Conservation (phyloP, 2,888 invertebrate genomes). For the Mesorhabditis spiculigera region DNA sequence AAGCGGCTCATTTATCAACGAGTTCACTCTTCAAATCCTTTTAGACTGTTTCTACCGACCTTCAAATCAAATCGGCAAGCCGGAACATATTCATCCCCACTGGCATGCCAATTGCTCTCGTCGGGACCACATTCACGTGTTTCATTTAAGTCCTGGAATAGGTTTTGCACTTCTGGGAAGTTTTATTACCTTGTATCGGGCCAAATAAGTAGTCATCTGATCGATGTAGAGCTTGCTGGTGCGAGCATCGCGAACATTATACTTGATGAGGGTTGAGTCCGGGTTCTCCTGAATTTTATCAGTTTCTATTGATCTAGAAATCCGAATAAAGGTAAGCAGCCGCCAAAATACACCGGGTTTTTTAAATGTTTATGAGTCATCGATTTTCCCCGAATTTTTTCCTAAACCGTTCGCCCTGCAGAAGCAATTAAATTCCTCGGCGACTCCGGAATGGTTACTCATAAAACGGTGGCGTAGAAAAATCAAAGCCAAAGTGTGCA, state of each 20-base stretch:
- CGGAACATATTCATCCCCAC: background rate
- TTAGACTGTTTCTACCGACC: too few relatives aligned
- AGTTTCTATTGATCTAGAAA: background rate
- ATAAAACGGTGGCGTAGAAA: too few relatives aligned
- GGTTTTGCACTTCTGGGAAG: background rate
- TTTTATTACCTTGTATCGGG: constrained; percentile 22
- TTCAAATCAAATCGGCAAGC: background rate
- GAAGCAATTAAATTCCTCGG: background rate
- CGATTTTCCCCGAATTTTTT: background rate
- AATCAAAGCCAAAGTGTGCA: background rate
- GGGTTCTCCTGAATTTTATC: constrained; percentile 71
- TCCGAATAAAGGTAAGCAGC: background rate
- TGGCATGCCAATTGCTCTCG: constrained; percentile 23
- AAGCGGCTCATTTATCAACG: constrained; percentile 12
- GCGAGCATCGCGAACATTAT: constrained; percentile 65
- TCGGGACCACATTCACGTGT: constrained; percentile 45
- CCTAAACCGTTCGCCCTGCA: background rate
- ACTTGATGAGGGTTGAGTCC: constrained; percentile 94
- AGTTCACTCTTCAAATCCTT: too few relatives aligned
- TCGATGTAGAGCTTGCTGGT: constrained; percentile 38
- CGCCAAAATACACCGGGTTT: background rate
- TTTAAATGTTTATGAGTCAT: background rate
- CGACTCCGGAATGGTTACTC: background rate
- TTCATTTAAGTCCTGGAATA: constrained; percentile 20
- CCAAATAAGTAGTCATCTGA: constrained; percentile 34